These are phyloP conservation scores for Ameiurus melas DNA, from an alignment of 2,113 vertebrate species.

Conservation along the genomic window DNA sequence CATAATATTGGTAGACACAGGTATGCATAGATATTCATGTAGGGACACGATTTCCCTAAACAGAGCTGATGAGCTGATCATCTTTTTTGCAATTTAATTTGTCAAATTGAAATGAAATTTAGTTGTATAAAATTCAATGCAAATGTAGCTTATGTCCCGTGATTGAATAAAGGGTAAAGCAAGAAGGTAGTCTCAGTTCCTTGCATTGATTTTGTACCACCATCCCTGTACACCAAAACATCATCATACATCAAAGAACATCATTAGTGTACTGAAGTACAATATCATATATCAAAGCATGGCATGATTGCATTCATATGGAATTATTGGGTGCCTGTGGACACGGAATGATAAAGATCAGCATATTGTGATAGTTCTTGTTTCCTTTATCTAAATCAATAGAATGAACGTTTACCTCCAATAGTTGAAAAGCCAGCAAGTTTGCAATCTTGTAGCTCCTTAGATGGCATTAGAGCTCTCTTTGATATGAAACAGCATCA, in stretches of 20 bases:
- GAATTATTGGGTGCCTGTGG: constrained; percentile 6
- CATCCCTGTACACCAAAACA: constrained; percentile 19
- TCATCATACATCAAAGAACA: constrained; percentile 34
- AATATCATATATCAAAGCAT: constrained; percentile 28
- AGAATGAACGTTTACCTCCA: constrained; percentile 12
- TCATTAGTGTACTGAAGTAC: constrained; percentile 25
- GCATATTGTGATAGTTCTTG: neutral
- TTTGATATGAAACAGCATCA: constrained; percentile 14
- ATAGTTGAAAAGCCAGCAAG: neutral
- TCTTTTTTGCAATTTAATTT: neutral
- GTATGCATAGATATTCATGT: neutral
- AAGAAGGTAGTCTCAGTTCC: constrained; percentile 20
- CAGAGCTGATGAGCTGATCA: neutral
- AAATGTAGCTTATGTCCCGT: neutral
- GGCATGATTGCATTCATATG: constrained; percentile 32
- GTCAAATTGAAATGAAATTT: neutral
- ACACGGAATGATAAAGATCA: neutral
- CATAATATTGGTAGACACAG: neutral
- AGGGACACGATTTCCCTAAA: neutral
- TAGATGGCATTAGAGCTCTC: neutral
- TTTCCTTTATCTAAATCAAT: constrained; percentile 31
- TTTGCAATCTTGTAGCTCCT: neutral
- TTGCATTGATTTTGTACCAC: constrained; percentile 15
- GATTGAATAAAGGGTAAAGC: neutral
- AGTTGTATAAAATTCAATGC: neutral